phyloP scores from a whole-genome alignment of 2,113 vertebrate genomes.

The Saiga tatarica region DNA sequence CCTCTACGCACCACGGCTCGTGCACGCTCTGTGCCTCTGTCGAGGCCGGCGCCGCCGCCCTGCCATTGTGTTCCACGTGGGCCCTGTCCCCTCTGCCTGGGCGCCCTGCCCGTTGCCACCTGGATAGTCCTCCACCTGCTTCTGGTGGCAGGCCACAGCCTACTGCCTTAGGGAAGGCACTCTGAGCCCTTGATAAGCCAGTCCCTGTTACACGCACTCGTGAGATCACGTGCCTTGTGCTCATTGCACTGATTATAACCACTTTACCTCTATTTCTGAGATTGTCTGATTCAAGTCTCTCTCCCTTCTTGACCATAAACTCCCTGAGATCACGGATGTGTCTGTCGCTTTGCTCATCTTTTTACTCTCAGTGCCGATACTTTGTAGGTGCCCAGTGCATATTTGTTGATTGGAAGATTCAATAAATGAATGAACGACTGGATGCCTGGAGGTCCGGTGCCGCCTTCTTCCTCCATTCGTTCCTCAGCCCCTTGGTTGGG shows the following conservation, averaged over 20 bases:
- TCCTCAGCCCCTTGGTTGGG: background rate
- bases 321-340: background rate
- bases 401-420: background rate
- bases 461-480: background rate
- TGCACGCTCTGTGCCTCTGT: background rate
- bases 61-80: rapidly evolving
- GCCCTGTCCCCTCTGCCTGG: background rate
- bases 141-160: background rate
- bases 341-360: background rate
- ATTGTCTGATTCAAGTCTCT: background rate
- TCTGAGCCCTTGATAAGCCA: background rate
- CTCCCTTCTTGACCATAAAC: background rate
- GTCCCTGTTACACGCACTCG: rapidly evolving
- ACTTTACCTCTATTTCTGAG: background rate
- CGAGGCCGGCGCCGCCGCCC: background rate
- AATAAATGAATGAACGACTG: background rate
- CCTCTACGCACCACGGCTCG: background rate
- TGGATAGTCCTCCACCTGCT: background rate
- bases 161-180: background rate
- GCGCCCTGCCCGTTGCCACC: background rate
- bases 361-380: background rate
- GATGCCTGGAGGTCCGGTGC: background rate
- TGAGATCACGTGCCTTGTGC: background rate
- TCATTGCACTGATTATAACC: background rate
- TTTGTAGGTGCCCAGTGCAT: background rate